These are phyloP conservation scores for Zaprionus inermis DNA, from an alignment of 1,140 invertebrate species.

Conservation along the genomic window DNA sequence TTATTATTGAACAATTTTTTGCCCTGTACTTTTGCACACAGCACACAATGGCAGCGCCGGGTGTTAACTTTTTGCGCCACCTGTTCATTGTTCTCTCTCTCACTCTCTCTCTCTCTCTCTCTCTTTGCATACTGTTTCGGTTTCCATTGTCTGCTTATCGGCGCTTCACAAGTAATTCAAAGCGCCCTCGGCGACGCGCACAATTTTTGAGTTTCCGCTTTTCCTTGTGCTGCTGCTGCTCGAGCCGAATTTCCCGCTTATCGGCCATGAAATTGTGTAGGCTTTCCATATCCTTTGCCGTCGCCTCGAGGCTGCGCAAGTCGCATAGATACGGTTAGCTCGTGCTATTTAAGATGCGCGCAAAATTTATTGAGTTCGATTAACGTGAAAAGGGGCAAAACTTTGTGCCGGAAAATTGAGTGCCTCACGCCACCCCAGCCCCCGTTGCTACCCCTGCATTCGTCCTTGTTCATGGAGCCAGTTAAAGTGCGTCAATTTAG, in stretches of 20 bases:
- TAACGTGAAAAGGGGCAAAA: constrained; percentile 23
- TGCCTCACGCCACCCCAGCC: background rate
- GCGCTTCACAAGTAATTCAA: constrained; percentile 63
- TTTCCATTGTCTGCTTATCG: constrained; percentile 56
- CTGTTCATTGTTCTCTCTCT: constrained; percentile 13
- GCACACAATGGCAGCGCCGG: constrained; percentile 29
- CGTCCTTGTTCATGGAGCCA: background rate
- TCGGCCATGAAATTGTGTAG: constrained; percentile 53
- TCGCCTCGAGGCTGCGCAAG: constrained; percentile 30
- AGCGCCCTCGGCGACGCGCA: constrained; percentile 60
- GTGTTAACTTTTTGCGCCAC: constrained; percentile 50
- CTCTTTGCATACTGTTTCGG: constrained; percentile 8
- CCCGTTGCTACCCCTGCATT: too few relatives aligned
- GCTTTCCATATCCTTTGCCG: constrained; percentile 25
- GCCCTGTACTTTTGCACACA: constrained; percentile 8
- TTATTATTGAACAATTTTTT: constrained; percentile 77
- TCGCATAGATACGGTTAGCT: constrained; percentile 12
- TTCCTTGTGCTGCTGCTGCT: constrained; percentile 14
- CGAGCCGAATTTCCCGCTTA: constrained; percentile 42
- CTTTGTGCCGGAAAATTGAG: constrained; percentile 10
- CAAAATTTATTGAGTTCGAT: constrained; percentile 61
- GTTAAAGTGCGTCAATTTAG: constrained; percentile 3
- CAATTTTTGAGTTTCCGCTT: constrained; percentile 57
- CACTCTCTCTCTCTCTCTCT: background rate
- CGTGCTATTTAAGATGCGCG: constrained; percentile 38